Conservation (phyloP, 2,888 invertebrate species). For the Anticlea derivata region DNA sequence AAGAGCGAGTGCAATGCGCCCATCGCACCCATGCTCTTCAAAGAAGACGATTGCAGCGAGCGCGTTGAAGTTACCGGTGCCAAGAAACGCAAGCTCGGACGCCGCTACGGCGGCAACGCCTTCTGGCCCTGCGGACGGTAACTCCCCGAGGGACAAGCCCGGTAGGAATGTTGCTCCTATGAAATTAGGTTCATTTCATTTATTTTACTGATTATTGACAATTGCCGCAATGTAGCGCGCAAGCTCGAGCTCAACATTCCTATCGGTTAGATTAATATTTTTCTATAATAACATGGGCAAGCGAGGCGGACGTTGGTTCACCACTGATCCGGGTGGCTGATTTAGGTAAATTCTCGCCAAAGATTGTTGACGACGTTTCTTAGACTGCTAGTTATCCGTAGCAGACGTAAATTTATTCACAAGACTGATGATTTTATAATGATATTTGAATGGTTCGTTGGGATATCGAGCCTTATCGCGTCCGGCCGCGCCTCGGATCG, state of each 20-base stretch:
- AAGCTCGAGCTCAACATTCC: conserved; percentile 18
- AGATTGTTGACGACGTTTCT: conserved; percentile 60
- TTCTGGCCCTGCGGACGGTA: conserved; percentile 80
- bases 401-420: conserved; percentile 67
- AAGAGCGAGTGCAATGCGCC: conserved; percentile 48
- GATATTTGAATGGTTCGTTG: conserved; percentile 58
- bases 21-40: conserved; percentile 46
- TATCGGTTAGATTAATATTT: conserved; percentile 9
- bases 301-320: conserved; percentile 65
- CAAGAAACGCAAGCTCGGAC: conserved; percentile 72
- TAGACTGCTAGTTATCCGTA: conserved; percentile 52
- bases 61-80: conserved; percentile 63
- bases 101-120: conserved; percentile 68
- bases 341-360: conserved; percentile 65
- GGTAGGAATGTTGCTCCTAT: conserved; percentile 19
- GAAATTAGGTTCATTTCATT: conserved; percentile 12
- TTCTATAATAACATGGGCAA: conserved; percentile 33
- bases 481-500: conserved; percentile 37
- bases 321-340: conserved; percentile 40
- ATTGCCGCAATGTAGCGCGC: conserved; percentile 23
- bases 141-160: conserved; percentile 13
- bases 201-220: conserved; percentile 18
- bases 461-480: conserved; percentile 47
- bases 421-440: conserved; percentile 81
- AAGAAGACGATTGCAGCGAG: conserved; percentile 38